Evolutionary conservation across 2,113 vertebrate species (phyloP), one percentile per base, ranked within the genome.

Genomic region (Solea solea): DNA sequence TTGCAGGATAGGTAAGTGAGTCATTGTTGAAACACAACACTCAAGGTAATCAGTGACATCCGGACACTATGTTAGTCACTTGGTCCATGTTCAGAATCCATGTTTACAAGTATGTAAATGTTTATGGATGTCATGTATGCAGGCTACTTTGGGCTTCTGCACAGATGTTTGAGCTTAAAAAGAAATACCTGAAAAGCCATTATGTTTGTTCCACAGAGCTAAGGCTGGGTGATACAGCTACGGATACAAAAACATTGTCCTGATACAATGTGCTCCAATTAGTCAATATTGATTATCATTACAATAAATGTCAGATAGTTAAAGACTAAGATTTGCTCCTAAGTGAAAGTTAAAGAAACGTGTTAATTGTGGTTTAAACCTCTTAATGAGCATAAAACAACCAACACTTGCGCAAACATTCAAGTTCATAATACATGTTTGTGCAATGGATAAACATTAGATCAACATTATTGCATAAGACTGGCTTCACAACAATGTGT

Each of bases 61-160:
- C 76, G 79, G 83, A 78, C 54, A 64, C 40, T 54, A 77, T 55
- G 74, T 81, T 82, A 84, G 78, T 85, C 74, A 80, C 68, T 81
- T 78, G 78, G 79, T 67, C 80, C 78, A 66, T 77, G 83, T 81
- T 91, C 79, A 78, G 78, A 84, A 80, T 52, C 69, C 56, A 73
- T 84, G 82, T 91, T 87, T 89, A 86, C 70, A 67, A 72, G 85
- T 77, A 85, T 76, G 89, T 91, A 91, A 91, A 92, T 91, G 83
- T 92, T 91, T 92, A 89, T 69, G 78, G 66, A 81, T 56, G 63
- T 34, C 78, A 89, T 76, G 85, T 80, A 90, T 83, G 85, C 72
- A 78, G 86, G 86, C 79, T 81, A 78, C 82, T 84, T 78, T 64
- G 74, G 69, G 73, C 72, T 90, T 78, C 75, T 81, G 69, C 70